phyloP scores from a whole-genome alignment of 2,797 vertebrate genomes.

The Anguilla pacifica region DNA sequence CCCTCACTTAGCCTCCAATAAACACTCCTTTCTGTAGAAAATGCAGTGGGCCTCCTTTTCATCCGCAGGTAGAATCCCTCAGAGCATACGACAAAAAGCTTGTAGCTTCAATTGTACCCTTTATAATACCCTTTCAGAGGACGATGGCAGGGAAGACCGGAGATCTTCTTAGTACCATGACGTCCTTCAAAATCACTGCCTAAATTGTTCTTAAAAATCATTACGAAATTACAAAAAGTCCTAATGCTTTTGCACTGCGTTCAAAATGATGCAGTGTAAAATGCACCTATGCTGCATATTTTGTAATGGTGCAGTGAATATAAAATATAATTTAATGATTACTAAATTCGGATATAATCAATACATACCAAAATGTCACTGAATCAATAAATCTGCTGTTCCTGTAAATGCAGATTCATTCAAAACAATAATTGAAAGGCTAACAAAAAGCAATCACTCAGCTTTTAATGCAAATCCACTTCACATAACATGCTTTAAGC shows the following conservation, averaged over 20 bases:
- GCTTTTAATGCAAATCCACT: not conserved
- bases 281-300: not conserved
- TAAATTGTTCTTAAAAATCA: conserved; percentile 27
- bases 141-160: conserved; percentile 63
- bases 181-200: conserved; percentile 39
- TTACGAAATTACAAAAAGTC: conserved; percentile 25
- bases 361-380: not conserved
- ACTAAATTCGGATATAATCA: not conserved
- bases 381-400: not conserved
- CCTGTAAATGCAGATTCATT: not conserved
- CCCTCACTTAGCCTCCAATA: conserved; percentile 20
- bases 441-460: not conserved
- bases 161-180: conserved; percentile 63
- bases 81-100: conserved; percentile 72
- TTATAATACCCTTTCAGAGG: conserved; percentile 74
- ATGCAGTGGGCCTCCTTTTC: conserved; percentile 73
- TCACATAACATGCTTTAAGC: not conserved
- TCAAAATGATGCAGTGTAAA: conserved; percentile 35
- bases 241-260: not conserved
- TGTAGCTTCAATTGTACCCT: conserved; percentile 76
- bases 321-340: not conserved
- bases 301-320: not conserved
- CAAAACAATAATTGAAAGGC: not conserved
- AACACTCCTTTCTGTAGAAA: conserved; percentile 50
- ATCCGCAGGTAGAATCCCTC: conserved; percentile 75